Percentiles rank a stretch among this genome's conserved stretches.
These are phyloP conservation scores for Pseudorectes ferrugineus DNA, from an alignment of 2,113 vertebrate species.

Conservation along the genomic window DNA sequence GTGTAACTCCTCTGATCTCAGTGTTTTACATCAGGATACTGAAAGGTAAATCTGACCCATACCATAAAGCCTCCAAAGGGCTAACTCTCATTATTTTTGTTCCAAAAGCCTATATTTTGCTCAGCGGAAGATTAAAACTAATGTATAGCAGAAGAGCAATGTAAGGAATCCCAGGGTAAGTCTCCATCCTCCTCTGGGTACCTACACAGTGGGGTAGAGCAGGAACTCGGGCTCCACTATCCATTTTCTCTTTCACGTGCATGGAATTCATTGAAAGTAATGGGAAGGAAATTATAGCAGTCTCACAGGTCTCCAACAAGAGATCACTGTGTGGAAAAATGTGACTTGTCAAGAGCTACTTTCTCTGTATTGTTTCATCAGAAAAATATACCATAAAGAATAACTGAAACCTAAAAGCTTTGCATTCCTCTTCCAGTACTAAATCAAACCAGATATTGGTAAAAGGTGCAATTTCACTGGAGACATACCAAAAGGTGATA, in stretches of 20 bases:
- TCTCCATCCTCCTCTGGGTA: constrained; percentile 49
- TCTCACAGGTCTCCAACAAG: constrained; percentile 70
- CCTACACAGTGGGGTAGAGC: constrained; percentile 37
- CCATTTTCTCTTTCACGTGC: constrained; percentile 52
- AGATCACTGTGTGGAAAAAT: constrained; percentile 71
- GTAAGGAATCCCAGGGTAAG: constrained; percentile 52
- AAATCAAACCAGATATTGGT: constrained; percentile 74
- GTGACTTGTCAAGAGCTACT: constrained; percentile 70
- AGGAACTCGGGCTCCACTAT: constrained; percentile 43
- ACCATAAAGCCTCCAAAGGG: constrained; percentile 44
- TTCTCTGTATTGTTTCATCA: constrained; percentile 59
- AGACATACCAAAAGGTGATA: constrained; percentile 53
- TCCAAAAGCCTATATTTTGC: constrained; percentile 48
- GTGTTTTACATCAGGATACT: neutral
- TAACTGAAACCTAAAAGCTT: constrained; percentile 47
- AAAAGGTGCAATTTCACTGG: constrained; percentile 52
- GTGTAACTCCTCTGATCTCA: constrained; percentile 50
- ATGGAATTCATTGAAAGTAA: constrained; percentile 77
- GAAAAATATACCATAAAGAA: constrained; percentile 63
- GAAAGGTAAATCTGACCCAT: constrained; percentile 40
- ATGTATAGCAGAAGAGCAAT: constrained; percentile 66
- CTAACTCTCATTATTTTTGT: constrained; percentile 41
- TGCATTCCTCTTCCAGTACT: constrained; percentile 62
- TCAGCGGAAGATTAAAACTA: constrained; percentile 68
- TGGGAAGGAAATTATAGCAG: constrained; percentile 71